These are phyloP conservation scores for Panzeria rudis DNA, from an alignment of 2,888 invertebrate genomes.

Conservation along the genomic window DNA sequence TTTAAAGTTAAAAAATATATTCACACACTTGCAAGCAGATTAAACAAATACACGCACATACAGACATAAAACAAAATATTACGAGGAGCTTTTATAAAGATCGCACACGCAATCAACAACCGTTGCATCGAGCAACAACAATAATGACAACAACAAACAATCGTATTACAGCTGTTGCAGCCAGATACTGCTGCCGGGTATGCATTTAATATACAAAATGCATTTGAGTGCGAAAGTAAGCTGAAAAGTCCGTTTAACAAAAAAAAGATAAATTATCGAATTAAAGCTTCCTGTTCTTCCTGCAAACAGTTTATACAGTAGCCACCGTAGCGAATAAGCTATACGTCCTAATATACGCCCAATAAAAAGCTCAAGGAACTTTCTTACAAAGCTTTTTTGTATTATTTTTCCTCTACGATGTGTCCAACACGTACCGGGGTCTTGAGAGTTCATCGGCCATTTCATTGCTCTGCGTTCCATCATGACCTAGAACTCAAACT, in stretches of 20 bases:
- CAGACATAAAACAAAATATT: constrained; percentile 14
- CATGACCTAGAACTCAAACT: no score
- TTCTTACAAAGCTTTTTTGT: no score
- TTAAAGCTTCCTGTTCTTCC: no score
- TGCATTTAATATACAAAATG: not conserved
- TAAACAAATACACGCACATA: not conserved
- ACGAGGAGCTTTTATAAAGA: constrained; percentile 22
- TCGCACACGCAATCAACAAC: constrained; percentile 51
- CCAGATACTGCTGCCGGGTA: constrained; percentile 10
- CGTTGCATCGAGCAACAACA: constrained; percentile 32
- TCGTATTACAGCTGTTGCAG: constrained; percentile 54
- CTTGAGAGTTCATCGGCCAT: no score
- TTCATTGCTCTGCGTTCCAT: no score
- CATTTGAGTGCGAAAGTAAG: not conserved
- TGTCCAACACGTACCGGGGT: no score
- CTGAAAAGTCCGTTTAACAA: not conserved
- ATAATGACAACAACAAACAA: constrained; percentile 35
- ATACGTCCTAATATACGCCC: no score
- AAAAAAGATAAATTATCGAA: no score
- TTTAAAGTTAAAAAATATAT: constrained; percentile 5
- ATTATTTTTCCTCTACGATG: no score
- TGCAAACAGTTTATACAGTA: no score
- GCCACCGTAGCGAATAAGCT: no score
- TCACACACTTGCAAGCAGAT: constrained; percentile 1
- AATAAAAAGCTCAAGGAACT: no score